phyloP scores from a whole-genome alignment of 2,888 invertebrate species.

The Amphipyra tragopoginis region DNA sequence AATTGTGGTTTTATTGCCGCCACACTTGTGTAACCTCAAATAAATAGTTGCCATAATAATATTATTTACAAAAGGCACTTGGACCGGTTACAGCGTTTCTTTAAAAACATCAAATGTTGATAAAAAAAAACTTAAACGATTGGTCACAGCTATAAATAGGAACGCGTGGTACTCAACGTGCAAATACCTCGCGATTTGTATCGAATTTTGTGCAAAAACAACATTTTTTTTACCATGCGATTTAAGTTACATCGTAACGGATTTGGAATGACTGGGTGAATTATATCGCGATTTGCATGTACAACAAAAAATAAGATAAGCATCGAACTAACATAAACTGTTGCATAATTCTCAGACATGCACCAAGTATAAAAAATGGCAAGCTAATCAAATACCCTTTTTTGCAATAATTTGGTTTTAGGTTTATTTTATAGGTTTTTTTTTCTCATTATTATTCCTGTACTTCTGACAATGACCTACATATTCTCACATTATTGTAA shows the following conservation, averaged over 20 bases:
- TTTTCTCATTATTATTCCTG: no score
- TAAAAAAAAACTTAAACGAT: slow-evolving; percentile 64
- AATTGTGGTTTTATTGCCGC: slow-evolving; percentile 43
- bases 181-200: slow-evolving; percentile 37
- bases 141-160: slow-evolving; percentile 73
- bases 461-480: no score
- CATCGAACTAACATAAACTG: slow-evolving; percentile 14
- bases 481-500: no score
- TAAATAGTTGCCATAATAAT: slow-evolving; percentile 34
- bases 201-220: slow-evolving; percentile 14
- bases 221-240: slow-evolving; percentile 11
- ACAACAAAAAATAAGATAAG: slow-evolving; percentile 32
- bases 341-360: slow-evolving; percentile 6
- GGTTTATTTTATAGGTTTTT: no score
- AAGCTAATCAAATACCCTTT: no score
- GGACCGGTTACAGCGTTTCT: slow-evolving; percentile 50
- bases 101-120: slow-evolving; percentile 57
- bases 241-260: slow-evolving; percentile 35
- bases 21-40: slow-evolving; percentile 39
- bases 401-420: no score
- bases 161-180: slow-evolving; percentile 59
- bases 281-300: slow-evolving; percentile 26
- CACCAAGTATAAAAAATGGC: no score
- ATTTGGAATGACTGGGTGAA: slow-evolving; percentile 37
- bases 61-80: slow-evolving; percentile 34